Percentiles rank a stretch among this genome's conserved stretches.
Evolutionary conservation across 2,113 vertebrate species (phyloP).

Genomic region (Atlantisia rogersi): DNA sequence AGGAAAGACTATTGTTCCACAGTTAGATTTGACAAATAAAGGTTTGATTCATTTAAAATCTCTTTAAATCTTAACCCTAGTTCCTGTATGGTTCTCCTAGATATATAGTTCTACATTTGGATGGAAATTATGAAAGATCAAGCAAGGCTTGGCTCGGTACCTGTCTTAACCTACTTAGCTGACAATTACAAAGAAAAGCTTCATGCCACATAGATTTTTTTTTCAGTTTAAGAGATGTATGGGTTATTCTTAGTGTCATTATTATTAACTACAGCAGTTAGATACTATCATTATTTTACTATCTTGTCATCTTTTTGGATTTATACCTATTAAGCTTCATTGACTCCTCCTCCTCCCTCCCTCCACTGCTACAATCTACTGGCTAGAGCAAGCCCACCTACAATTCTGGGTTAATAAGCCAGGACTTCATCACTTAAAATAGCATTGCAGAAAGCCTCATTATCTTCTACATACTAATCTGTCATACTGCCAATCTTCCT

Average conservation of each 20-base stretch:
- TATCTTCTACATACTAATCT: conserved; percentile 36
- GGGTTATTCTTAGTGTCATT: conserved; percentile 31
- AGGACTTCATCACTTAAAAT: conserved; percentile 22
- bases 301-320: neutral
- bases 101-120: neutral
- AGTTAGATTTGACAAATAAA: neutral
- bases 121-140: conserved; percentile 32
- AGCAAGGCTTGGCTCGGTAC: neutral
- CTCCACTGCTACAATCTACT: neutral
- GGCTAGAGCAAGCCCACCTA: neutral
- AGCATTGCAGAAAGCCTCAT: conserved; percentile 35
- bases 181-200: conserved; percentile 13
- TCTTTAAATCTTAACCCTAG: neutral
- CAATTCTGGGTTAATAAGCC: conserved; percentile 49
- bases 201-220: neutral
- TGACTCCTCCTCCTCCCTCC: neutral
- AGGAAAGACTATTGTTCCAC: neutral
- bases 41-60: neutral
- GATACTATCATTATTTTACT: conserved; percentile 23
- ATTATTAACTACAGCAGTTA: conserved; percentile 8
- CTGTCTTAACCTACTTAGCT: neutral
- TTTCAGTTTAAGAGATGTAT: neutral
- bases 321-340: conserved; percentile 24
- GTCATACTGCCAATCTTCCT: conserved; percentile 8
- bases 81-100: neutral